Percentiles rank a stretch among this genome's conserved stretches.
Conservation (phyloP, 1,140 invertebrate genomes). For the Glomeris maerens region DNA sequence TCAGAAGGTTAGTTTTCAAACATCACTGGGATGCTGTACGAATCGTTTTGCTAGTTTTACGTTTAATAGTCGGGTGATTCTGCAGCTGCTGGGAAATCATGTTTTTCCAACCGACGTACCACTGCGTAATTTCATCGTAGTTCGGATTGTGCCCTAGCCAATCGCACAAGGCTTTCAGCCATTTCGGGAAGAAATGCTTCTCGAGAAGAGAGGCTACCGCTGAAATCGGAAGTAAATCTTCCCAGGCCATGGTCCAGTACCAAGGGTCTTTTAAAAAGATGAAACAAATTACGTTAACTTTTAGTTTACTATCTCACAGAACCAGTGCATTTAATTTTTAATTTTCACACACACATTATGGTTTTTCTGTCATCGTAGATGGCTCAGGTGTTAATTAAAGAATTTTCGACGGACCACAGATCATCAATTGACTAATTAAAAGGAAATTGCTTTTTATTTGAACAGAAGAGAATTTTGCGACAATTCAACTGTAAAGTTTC, state of each 20-base stretch:
- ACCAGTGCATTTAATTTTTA: too few species aligned
- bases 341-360: too few species aligned
- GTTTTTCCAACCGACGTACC: constrained; percentile 78
- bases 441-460: too few species aligned
- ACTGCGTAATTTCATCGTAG: constrained; percentile 67
- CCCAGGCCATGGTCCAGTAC: constrained; percentile 79
- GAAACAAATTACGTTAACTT: too few species aligned
- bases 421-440: too few species aligned
- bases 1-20: not conserved
- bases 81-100: constrained; percentile 53
- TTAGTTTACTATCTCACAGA: too few species aligned
- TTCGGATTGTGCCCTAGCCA: constrained; percentile 70
- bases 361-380: too few species aligned
- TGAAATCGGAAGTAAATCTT: constrained; percentile 53
- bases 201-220: constrained; percentile 59
- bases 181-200: constrained; percentile 74
- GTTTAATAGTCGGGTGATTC: constrained; percentile 37
- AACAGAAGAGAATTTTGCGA: too few species aligned
- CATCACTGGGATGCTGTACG: not conserved
- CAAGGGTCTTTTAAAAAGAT: constrained; percentile 39
- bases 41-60: constrained; percentile 2
- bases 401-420: too few species aligned
- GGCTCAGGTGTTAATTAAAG: too few species aligned
- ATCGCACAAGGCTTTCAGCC: constrained; percentile 57
- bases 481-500: too few species aligned